These are phyloP conservation scores for Cirrhinus mrigala DNA, from an alignment of 2,797 vertebrate species.

Conservation along the genomic window DNA sequence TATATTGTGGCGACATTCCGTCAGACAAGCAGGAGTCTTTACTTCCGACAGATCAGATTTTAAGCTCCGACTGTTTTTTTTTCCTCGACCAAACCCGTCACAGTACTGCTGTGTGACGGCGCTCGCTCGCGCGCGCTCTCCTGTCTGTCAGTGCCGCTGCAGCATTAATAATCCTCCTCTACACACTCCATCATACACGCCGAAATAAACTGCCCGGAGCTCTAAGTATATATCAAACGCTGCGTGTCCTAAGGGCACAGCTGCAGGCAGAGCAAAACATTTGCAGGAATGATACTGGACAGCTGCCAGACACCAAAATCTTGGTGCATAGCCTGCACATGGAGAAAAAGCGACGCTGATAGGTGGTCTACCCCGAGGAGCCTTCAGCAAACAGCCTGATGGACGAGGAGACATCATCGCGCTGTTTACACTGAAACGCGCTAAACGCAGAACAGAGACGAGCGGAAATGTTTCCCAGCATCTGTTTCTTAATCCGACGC, in stretches of 20 bases:
- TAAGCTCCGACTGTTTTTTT: background rate
- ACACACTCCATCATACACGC: slow-evolving; percentile 47
- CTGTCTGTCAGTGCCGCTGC: background rate
- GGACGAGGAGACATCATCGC: slow-evolving; percentile 45
- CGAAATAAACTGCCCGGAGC: slow-evolving; percentile 30
- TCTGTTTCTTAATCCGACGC: slow-evolving; percentile 66
- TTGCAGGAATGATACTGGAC: slow-evolving; percentile 56
- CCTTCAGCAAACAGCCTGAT: slow-evolving; percentile 39
- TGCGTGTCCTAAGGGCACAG: slow-evolving; percentile 31
- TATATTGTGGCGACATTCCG: background rate
- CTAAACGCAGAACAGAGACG: slow-evolving; percentile 52
- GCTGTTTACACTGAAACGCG: slow-evolving; percentile 55
- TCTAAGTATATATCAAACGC: background rate
- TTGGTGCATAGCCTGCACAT: slow-evolving; percentile 61
- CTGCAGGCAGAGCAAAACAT: slow-evolving; percentile 44
- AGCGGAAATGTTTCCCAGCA: slow-evolving; percentile 69
- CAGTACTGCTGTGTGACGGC: background rate
- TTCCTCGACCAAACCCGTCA: background rate
- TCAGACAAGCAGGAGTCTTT: background rate
- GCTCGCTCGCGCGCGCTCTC: background rate
- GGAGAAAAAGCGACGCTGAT: slow-evolving; percentile 46
- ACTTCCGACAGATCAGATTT: background rate
- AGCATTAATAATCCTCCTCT: slow-evolving; percentile 60
- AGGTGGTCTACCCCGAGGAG: slow-evolving; percentile 37
- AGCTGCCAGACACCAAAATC: slow-evolving; percentile 55